phyloP scores from a whole-genome alignment of 2,888 invertebrate species.

The Liopterus haemorrhoidalis region DNA sequence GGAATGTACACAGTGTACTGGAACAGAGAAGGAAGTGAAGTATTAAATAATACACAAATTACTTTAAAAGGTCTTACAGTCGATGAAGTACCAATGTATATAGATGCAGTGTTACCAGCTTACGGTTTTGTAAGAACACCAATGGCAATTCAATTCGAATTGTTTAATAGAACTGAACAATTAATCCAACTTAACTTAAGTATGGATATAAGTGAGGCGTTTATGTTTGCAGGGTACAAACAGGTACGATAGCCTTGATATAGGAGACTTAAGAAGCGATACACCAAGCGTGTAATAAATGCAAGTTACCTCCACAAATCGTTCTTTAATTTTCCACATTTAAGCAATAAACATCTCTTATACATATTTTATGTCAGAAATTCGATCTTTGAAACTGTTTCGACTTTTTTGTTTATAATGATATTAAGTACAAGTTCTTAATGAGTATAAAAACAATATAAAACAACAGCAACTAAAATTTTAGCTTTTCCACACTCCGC shows the following conservation, averaged over 20 bases:
- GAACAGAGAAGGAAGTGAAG: slow-evolving; percentile 43
- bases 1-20: slow-evolving; percentile 53
- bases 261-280: no score
- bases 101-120: slow-evolving; percentile 62
- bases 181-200: slow-evolving; percentile 67
- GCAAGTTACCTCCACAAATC: no score
- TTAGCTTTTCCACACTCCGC: no score
- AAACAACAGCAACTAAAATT: no score
- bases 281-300: no score
- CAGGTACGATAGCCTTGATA: slow-evolving; percentile 66
- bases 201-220: slow-evolving; percentile 81
- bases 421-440: no score
- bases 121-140: slow-evolving; percentile 69
- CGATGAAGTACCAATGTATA: slow-evolving; percentile 56
- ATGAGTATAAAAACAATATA: no score
- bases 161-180: slow-evolving; percentile 65
- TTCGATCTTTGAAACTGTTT: no score
- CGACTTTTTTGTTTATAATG: no score
- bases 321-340: no score
- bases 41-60: slow-evolving; percentile 36
- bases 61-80: slow-evolving; percentile 48
- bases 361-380: no score
- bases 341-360: no score
- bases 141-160: slow-evolving; percentile 61
- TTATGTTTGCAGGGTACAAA: slow-evolving; percentile 93